A percentile compares a stretch with the other conserved stretches of the same genome.
Conservation (phyloP, 2,113 vertebrate genomes). For the Meleagris gallopavo region DNA sequence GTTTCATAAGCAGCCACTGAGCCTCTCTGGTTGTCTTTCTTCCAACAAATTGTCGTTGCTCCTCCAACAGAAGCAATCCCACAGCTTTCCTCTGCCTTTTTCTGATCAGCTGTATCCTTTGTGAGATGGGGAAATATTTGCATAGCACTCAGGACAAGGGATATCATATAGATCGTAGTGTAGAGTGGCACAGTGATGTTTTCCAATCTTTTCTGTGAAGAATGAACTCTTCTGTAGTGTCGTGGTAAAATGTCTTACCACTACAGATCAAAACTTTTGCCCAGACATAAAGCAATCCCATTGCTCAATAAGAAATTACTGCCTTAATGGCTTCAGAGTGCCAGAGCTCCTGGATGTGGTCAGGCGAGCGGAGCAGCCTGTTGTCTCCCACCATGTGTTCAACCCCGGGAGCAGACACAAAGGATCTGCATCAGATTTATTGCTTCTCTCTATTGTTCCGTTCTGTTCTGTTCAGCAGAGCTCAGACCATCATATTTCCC, state of each 20-base stretch:
- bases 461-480: neutral
- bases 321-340: constrained; percentile 23
- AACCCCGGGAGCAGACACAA: neutral
- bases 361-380: neutral
- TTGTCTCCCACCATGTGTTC: neutral
- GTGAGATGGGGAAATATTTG: neutral
- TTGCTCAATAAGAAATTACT: neutral
- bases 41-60: neutral
- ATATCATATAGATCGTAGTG: neutral
- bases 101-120: neutral
- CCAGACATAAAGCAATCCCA: neutral
- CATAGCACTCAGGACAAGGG: neutral
- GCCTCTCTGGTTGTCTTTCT: neutral
- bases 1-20: rapidly evolving
- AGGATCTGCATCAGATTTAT: neutral
- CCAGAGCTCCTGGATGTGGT: constrained; percentile 48
- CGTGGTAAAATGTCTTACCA: neutral
- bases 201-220: neutral
- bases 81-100: neutral
- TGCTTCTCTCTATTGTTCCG: neutral
- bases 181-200: neutral
- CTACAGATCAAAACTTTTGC: constrained; percentile 35
- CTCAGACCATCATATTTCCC: rapidly evolving
- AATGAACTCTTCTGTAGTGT: neutral
- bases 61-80: neutral